These are phyloP conservation scores for Apamea sordens DNA, from an alignment of 2,888 invertebrate species.

Conservation along the genomic window DNA sequence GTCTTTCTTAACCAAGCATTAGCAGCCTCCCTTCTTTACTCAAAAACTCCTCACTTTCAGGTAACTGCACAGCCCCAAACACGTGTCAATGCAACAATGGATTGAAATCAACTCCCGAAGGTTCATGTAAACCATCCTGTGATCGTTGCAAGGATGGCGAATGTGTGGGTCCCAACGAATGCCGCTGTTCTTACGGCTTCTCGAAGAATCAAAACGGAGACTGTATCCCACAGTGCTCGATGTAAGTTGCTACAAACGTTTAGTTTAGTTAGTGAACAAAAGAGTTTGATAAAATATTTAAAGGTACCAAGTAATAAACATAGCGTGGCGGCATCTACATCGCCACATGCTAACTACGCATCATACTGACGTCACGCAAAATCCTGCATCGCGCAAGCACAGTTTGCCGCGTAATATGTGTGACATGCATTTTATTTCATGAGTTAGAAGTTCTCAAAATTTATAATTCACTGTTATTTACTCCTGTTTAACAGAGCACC, in stretches of 20 bases:
- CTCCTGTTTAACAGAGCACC: neutral
- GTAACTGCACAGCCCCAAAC: slow-evolving; percentile 90
- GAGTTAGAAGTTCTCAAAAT: neutral
- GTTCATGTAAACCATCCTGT: slow-evolving; percentile 82
- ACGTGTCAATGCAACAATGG: slow-evolving; percentile 91
- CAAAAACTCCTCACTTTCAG: slow-evolving; percentile 46
- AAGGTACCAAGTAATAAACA: neutral
- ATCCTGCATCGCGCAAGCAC: neutral
- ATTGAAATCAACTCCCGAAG: slow-evolving; percentile 81
- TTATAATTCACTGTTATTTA: neutral
- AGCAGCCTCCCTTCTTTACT: neutral
- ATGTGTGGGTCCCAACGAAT: slow-evolving; percentile 88
- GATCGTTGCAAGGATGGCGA: slow-evolving; percentile 59
- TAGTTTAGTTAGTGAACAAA: neutral
- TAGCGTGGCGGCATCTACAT: neutral
- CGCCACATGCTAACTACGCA: neutral
- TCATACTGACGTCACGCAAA: neutral
- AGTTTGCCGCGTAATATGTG: neutral
- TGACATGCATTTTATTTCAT: neutral
- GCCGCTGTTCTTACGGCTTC: slow-evolving; percentile 85
- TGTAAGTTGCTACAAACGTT: slow-evolving; percentile 71
- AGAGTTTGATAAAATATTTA: neutral
- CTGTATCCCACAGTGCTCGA: slow-evolving; percentile 79
- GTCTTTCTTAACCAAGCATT: neutral
- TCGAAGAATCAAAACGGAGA: slow-evolving; percentile 69